Evolutionary conservation across 1,140 invertebrate species (phyloP).

Genomic region (Ceratoteleas bidentatus): DNA sequence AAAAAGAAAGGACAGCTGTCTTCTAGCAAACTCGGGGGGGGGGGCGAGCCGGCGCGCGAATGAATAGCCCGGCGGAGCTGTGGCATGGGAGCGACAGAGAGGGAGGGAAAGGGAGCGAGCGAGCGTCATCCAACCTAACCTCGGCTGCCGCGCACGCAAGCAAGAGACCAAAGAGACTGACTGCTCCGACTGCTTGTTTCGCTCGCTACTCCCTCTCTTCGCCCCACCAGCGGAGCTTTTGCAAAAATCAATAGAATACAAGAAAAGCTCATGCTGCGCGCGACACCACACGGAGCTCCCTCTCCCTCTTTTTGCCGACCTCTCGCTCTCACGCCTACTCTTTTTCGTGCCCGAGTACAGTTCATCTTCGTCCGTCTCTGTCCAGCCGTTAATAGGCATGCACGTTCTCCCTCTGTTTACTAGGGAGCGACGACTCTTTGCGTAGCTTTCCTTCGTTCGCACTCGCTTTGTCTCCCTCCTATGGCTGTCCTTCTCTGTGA

Average conservation of each 20-base stretch:
- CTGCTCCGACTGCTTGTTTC: constrained; percentile 60
- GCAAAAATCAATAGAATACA: constrained; percentile 82
- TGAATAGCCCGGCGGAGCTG: neutral
- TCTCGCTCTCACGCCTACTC: constrained; percentile 28
- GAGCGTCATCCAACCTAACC: constrained; percentile 50
- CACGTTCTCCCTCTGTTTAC: too few species aligned
- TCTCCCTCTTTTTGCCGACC: constrained; percentile 48
- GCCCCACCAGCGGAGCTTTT: constrained; percentile 75
- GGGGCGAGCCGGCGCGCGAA: neutral
- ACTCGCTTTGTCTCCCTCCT: too few species aligned
- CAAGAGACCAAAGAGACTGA: constrained; percentile 68
- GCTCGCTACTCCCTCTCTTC: constrained; percentile 7
- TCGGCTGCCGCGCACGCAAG: constrained; percentile 46
- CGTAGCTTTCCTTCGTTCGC: too few species aligned
- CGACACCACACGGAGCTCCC: constrained; percentile 65
- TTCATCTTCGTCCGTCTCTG: constrained; percentile 20
- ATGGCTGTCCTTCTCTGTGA: too few species aligned
- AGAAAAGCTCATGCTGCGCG: constrained; percentile 79
- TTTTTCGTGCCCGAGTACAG: constrained; percentile 29
- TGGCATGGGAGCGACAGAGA: constrained; percentile 41
- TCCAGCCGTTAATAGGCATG: constrained; percentile 31
- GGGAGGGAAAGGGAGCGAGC: constrained; percentile 8
- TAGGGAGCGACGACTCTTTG: too few species aligned
- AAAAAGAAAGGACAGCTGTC: constrained; percentile 4
- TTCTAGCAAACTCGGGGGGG: too few species aligned